These are phyloP conservation scores for Dendrophyllia cribrosa DNA, from an alignment of 64 coral and sea anemone species.

Conservation along the genomic window DNA sequence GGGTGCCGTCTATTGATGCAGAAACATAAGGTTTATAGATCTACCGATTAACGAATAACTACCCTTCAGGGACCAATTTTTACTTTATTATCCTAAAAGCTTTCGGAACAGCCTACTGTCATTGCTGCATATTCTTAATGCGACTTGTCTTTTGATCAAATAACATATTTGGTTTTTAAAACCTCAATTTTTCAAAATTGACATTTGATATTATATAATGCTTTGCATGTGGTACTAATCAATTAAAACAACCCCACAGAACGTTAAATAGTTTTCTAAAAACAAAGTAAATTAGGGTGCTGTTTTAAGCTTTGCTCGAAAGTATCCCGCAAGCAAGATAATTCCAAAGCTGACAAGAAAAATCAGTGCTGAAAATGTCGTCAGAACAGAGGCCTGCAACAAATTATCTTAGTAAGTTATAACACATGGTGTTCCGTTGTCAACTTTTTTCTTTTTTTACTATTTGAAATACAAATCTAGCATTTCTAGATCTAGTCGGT, in stretches of 20 bases:
- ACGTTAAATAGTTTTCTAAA: neutral
- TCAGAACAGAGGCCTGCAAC: neutral
- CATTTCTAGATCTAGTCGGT: neutral
- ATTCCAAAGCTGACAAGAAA: neutral
- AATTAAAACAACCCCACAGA: constrained; percentile 23
- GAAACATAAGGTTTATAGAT: neutral
- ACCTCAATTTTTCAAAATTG: neutral
- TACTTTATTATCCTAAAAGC: constrained; percentile 6
- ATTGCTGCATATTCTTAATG: neutral
- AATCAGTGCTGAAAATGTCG: neutral
- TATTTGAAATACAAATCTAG: neutral
- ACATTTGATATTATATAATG: neutral
- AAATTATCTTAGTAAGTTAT: neutral
- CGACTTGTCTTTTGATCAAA: neutral
- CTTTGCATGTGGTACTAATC: constrained; percentile 10
- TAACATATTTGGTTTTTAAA: constrained; percentile 24
- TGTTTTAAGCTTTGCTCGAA: neutral
- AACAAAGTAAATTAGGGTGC: neutral
- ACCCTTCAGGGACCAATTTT: neutral
- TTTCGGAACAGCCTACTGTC: neutral
- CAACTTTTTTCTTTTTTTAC: too few relatives aligned
- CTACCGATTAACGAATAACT: neutral
- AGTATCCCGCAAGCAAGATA: neutral
- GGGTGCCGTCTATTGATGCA: neutral
- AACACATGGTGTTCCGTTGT: too few relatives aligned